These are phyloP conservation scores for Melitaea athalia DNA, from an alignment of 2,888 invertebrate genomes.

Conservation along the genomic window DNA sequence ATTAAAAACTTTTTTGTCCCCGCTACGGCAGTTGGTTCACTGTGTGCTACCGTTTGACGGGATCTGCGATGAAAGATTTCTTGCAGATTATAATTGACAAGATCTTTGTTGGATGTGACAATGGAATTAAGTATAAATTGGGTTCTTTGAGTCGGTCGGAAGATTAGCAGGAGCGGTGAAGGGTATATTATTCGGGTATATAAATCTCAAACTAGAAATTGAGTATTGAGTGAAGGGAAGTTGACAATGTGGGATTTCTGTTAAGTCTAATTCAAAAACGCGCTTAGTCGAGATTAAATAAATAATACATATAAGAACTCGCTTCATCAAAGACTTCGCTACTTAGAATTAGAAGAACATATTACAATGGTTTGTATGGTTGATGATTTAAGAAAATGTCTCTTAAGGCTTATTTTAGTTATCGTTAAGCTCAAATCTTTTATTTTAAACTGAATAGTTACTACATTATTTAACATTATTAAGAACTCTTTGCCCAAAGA, in stretches of 20 bases:
- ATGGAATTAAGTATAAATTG: conserved; percentile 71
- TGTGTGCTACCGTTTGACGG: conserved; percentile 77
- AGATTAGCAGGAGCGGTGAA: conserved; percentile 71
- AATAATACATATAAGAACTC: conserved; percentile 43
- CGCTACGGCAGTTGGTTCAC: conserved; percentile 60
- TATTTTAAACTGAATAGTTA: not conserved
- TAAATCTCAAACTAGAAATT: conserved; percentile 57
- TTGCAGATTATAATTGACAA: conserved; percentile 80
- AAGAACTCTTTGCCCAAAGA: not conserved
- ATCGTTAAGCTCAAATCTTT: not conserved
- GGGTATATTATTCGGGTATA: conserved; percentile 53
- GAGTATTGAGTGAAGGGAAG: conserved; percentile 64
- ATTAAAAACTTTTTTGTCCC: conserved; percentile 58
- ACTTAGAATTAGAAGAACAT: conserved; percentile 30
- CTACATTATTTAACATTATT: not conserved
- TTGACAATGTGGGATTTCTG: conserved; percentile 59
- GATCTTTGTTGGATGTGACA: conserved; percentile 78
- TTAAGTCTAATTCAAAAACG: conserved; percentile 64
- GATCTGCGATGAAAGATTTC: conserved; percentile 69
- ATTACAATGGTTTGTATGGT: conserved; percentile 14
- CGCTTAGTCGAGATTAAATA: conserved; percentile 60
- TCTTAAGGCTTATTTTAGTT: conserved; percentile 21
- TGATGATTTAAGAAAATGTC: conserved; percentile 23
- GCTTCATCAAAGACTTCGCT: conserved; percentile 22
- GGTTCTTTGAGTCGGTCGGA: conserved; percentile 61